A percentile compares a stretch with the other conserved stretches of the same genome.
phyloP scores from a whole-genome alignment of 2,888 invertebrate genomes.

The Macrophya annulata region DNA sequence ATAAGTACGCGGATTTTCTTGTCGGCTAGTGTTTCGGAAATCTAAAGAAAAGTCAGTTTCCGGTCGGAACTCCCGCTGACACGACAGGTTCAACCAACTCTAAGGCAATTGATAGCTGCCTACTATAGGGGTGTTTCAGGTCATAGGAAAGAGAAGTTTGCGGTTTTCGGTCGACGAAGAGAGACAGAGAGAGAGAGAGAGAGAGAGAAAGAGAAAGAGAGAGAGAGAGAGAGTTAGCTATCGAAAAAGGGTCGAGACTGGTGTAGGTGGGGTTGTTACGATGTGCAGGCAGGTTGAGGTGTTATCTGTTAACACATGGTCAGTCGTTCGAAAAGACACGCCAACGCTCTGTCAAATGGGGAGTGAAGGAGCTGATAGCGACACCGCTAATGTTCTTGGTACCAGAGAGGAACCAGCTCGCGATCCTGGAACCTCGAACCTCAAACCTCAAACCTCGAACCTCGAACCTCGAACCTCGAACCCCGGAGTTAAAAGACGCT shows the following conservation, averaged over 20 bases:
- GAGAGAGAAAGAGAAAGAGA: background rate
- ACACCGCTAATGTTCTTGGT: conserved; percentile 41
- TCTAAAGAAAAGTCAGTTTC: conserved; percentile 16
- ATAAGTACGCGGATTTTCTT: background rate
- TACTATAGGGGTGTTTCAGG: background rate
- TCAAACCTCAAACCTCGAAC: background rate
- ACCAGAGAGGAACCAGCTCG: background rate
- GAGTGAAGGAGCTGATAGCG: conserved; percentile 58
- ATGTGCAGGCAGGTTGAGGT: conserved; percentile 44
- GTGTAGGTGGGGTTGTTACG: background rate
- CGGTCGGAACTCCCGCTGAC: conserved; percentile 23
- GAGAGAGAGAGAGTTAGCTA: background rate
- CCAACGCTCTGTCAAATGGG: conserved; percentile 56
- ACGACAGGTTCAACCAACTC: conserved; percentile 41
- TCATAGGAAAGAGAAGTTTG: background rate
- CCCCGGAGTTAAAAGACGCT: background rate
- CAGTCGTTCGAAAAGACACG: conserved; percentile 64
- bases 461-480: background rate
- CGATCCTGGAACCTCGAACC: background rate
- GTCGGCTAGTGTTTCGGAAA: conserved; percentile 4
- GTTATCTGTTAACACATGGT: conserved; percentile 74
- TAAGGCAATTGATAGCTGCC: conserved; percentile 14
- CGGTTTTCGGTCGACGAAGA: background rate
- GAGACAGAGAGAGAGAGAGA: background rate
- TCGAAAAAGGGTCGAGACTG: conserved; percentile 29